Percentiles rank a stretch among this genome's conserved stretches.
Conservation (phyloP, 2,888 invertebrate genomes). For the Eupithecia centaureata region DNA sequence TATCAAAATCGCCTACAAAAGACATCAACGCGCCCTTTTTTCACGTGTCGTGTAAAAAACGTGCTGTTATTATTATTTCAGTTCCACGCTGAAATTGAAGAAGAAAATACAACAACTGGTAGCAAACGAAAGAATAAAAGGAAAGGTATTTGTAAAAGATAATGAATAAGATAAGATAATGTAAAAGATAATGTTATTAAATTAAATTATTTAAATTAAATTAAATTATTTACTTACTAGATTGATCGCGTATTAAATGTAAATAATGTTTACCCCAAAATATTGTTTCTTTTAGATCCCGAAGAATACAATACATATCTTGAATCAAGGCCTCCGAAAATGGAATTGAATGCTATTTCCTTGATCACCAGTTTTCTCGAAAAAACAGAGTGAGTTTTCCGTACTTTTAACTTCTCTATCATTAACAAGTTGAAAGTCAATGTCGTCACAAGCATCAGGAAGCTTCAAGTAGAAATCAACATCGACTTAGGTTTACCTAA, state of each 20-base stretch:
- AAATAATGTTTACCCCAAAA: neutral
- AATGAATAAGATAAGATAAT: too few relatives aligned
- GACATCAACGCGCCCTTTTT: constrained; percentile 5
- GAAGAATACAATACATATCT: constrained; percentile 86
- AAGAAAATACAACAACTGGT: constrained; percentile 50
- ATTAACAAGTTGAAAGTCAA: neutral
- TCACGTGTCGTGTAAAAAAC: constrained; percentile 14
- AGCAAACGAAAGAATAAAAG: constrained; percentile 57
- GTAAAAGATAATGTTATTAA: too few relatives aligned
- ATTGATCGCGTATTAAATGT: neutral
- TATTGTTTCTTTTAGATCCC: constrained; percentile 67
- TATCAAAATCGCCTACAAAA: neutral
- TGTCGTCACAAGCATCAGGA: neutral
- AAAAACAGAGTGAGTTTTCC: constrained; percentile 80
- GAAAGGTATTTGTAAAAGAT: constrained; percentile 53
- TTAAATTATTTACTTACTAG: neutral
- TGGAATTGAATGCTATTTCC: constrained; percentile 87
- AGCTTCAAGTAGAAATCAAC: neutral
- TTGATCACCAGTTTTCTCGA: constrained; percentile 83
- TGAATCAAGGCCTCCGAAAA: constrained; percentile 84
- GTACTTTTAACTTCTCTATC: neutral
- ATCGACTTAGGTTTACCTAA: too few relatives aligned
- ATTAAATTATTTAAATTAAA: too few relatives aligned
- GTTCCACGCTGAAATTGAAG: constrained; percentile 89
- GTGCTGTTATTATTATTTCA: constrained; percentile 58